Conservation (phyloP, 2,113 vertebrate genomes). For the Paratilapia polleni region DNA sequence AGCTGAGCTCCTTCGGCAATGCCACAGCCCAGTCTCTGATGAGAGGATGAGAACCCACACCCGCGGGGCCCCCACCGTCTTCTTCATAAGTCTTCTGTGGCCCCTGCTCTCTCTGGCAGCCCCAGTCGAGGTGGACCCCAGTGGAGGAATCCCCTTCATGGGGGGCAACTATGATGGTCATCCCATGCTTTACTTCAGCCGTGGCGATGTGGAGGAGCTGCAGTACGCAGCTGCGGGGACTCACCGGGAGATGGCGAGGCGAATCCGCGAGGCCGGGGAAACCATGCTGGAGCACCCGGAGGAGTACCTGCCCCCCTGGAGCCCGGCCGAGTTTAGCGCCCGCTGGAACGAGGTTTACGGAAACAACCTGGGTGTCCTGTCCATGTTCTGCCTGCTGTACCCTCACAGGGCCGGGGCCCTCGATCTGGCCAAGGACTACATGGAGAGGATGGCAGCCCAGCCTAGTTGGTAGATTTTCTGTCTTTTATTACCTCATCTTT, state of each 20-base stretch:
- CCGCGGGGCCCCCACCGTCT: conserved; percentile 94
- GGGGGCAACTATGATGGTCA: conserved; percentile 94
- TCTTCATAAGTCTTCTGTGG: conserved; percentile 91
- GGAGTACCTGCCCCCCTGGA: conserved; percentile 96
- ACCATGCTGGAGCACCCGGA: conserved; percentile 89
- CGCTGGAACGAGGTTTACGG: conserved; percentile 99
- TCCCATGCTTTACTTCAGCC: conserved; percentile 95
- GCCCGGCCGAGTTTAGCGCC: conserved; percentile 89
- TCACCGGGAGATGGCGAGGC: conserved; percentile 84
- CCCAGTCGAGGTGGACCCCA: conserved; percentile 75
- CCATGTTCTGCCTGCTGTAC: conserved; percentile 96
- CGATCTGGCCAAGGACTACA: conserved; percentile 92
- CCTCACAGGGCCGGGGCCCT: conserved; percentile 92
- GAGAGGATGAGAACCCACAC: conserved; percentile 96
- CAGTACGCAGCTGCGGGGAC: conserved; percentile 82
- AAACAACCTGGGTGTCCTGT: conserved; percentile 94
- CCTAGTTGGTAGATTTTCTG: conserved; percentile 97
- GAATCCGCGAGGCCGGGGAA: conserved; percentile 87
- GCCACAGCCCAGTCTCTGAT: conserved; percentile 87
- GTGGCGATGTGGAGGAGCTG: conserved; percentile 84
- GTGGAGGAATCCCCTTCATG: conserved; percentile 87
- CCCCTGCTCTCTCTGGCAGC: conserved; percentile 71
- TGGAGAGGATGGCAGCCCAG: conserved; percentile 99
- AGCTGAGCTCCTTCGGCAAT: conserved; percentile 83
- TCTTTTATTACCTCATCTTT: conserved; percentile 42